These are phyloP conservation scores for Rhagonycha lutea DNA, from an alignment of 2,888 invertebrate genomes.

Conservation along the genomic window DNA sequence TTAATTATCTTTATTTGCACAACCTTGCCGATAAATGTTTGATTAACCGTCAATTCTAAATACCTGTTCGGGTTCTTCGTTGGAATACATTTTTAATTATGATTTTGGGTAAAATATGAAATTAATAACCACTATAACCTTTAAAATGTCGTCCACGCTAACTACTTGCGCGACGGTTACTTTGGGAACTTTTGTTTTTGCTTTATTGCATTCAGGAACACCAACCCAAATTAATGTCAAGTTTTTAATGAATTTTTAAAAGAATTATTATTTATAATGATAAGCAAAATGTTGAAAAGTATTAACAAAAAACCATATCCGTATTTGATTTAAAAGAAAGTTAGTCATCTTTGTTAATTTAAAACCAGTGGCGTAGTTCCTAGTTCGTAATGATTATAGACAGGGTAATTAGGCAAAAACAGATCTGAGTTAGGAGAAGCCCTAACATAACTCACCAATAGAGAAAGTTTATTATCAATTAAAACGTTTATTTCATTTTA, in stretches of 20 bases:
- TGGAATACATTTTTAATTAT: conserved; percentile 14
- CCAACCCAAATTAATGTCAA: neutral
- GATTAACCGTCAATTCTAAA: neutral
- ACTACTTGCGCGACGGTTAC: neutral
- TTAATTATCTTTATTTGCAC: neutral
- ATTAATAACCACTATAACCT: neutral
- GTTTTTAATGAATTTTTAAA: neutral
- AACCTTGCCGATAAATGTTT: neutral
- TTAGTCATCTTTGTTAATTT: too few species aligned
- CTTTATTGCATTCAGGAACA: neutral
- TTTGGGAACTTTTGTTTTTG: neutral
- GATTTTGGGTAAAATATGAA: neutral
- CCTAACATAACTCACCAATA: too few species aligned
- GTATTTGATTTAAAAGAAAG: too few species aligned
- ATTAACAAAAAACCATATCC: too few species aligned
- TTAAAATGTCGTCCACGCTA: neutral
- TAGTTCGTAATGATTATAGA: too few species aligned
- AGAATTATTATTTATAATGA: too few species aligned
- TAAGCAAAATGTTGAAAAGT: too few species aligned
- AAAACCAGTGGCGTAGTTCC: too few species aligned
- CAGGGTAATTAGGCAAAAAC: too few species aligned
- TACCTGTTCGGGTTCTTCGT: conserved; percentile 29
- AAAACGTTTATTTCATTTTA: too few species aligned
- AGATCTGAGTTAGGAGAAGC: too few species aligned
- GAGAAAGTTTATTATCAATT: too few species aligned